Evolutionary conservation across 2,797 vertebrate species (phyloP), one percentile per base, ranked within the genome.

Genomic region (Bradypodion ventrale): DNA sequence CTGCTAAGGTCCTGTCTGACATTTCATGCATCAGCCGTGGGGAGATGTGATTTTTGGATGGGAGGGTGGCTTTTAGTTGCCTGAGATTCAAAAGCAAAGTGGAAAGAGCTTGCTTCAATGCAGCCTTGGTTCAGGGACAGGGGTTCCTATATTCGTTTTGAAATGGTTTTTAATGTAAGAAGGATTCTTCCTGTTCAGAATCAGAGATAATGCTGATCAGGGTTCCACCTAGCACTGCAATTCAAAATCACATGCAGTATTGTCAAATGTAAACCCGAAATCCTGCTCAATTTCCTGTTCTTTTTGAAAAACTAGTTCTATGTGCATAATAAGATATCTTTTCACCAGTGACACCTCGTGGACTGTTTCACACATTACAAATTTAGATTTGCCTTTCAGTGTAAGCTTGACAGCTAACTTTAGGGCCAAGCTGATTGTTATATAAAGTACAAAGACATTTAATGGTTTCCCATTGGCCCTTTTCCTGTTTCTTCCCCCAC

Each of bases 1-100:
- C 92, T 85, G 92, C 93, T 91, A 84, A 69, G 88, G 88, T 89
- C 94, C 94, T 93, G 90, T 88, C 91, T 82, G 94, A 91, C 95
- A 94, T 94, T 95, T 92, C 89, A 81, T 94, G 92, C 91, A 90
- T 88, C 92, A 83, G 62, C 93, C 92, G 92, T 68, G 88, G 88
- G 91, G 90, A 78, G 66, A 88, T 83, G 90, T 59, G 93, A 91
- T 92, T 89, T 85, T 92, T 94, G 92, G 92, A 84, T 89, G 70
- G 86, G 91, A 7, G 90, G 90, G 80, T 90, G 42, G 42, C 25
- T 23, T 2, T 88, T 73, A 86, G 62, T 10, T 83, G 88, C 85
- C 82, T 29, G 44, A 35, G 60, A 16, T 60, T 83, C 78, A 86
- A 87, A 87, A 91, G 86, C 90, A 88, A 79, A 90, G 83, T 84